Evolutionary conservation across 2,797 vertebrate species (phyloP).

Genomic region (Botia kubotai): DNA sequence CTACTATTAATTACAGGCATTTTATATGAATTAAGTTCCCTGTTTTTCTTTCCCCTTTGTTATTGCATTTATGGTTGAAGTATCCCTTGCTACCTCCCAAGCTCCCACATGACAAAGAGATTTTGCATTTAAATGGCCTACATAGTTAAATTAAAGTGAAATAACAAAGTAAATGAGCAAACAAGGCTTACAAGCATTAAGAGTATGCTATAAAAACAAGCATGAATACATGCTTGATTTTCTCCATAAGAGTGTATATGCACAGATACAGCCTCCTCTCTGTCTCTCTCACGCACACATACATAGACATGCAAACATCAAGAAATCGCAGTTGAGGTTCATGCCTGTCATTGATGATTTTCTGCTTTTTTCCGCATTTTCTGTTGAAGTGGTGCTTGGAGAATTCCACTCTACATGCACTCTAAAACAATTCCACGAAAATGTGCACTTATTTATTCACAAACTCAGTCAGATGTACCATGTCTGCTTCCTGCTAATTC

Average conservation of each 20-base stretch:
- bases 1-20: not conserved
- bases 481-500: conserved; percentile 32
- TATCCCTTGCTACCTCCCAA: conserved; percentile 25
- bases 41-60: not conserved
- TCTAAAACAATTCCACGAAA: conserved; percentile 64
- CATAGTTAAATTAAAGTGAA: conserved; percentile 16
- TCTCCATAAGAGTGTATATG: not conserved
- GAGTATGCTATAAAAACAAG: conserved; percentile 10
- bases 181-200: conserved; percentile 24
- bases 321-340: conserved; percentile 45
- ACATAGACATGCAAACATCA: not conserved
- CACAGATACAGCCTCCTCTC: not conserved
- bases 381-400: conserved; percentile 72
- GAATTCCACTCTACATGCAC: conserved; percentile 72
- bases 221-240: conserved; percentile 2
- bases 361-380: conserved; percentile 72
- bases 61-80: conserved; percentile 14
- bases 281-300: not conserved
- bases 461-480: conserved; percentile 23
- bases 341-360: conserved; percentile 70
- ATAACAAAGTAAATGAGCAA: conserved; percentile 28
- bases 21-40: not conserved
- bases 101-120: conserved; percentile 32
- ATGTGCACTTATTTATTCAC: conserved; percentile 32
- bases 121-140: conserved; percentile 21